Conservation (phyloP, 1,140 invertebrate species). For the Drosophila pallidifrons region DNA sequence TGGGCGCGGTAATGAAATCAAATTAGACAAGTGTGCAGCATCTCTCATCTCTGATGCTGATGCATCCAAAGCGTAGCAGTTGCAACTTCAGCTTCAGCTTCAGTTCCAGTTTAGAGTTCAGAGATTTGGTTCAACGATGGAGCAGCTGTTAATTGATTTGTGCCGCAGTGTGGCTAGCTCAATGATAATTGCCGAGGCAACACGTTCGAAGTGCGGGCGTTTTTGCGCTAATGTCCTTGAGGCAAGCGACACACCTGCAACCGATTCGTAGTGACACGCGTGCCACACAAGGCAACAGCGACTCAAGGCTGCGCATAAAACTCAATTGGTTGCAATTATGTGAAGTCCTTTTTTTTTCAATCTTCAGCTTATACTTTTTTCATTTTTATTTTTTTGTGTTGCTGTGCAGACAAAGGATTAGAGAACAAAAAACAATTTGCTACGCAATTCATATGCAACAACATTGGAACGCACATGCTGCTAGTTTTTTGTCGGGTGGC, state of each 20-base stretch:
- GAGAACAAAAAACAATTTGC: constrained; percentile 70
- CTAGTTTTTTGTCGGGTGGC: constrained; percentile 53
- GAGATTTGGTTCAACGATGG: constrained; percentile 6
- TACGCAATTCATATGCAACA: constrained; percentile 56
- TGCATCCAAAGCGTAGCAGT: constrained; percentile 5
- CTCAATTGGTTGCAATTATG: constrained; percentile 71
- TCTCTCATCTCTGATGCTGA: constrained; percentile 1
- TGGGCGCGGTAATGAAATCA: constrained; percentile 85
- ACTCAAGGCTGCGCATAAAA: constrained; percentile 58
- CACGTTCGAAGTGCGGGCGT: neutral
- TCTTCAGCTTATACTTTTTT: neutral
- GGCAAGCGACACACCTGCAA: constrained; percentile 43
- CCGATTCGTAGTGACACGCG: constrained; percentile 51
- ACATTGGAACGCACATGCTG: constrained; percentile 60
- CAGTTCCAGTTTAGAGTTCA: constrained; percentile 20
- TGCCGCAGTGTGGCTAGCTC: constrained; percentile 45
- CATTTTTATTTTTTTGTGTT: constrained; percentile 9
- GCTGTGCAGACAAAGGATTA: constrained; percentile 58
- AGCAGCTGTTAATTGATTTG: constrained; percentile 68
- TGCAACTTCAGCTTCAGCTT: constrained; percentile 3
- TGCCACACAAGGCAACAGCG: constrained; percentile 20
- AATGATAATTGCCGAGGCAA: constrained; percentile 68
- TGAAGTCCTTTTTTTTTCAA: constrained; percentile 39
- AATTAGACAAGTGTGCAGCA: constrained; percentile 78
- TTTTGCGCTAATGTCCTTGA: constrained; percentile 27